A percentile compares a stretch with the other conserved stretches of the same genome.
phyloP scores from a whole-genome alignment of 1,140 invertebrate genomes.

The Drosophila quadrilineata region DNA sequence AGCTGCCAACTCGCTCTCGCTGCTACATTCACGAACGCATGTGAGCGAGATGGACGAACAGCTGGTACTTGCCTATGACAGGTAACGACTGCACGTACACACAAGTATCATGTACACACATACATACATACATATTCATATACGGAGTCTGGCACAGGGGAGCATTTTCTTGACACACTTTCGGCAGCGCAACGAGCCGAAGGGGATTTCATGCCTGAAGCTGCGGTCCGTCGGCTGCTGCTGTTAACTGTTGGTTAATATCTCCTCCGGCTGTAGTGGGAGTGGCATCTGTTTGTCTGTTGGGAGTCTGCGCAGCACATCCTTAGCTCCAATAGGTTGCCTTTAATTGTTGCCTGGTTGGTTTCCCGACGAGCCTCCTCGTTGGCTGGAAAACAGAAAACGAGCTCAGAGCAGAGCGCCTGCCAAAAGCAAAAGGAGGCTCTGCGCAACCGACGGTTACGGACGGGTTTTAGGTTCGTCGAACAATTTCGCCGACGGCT shows the following conservation, averaged over 20 bases:
- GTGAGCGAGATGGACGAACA: conserved; percentile 28
- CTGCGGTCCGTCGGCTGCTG: conserved; percentile 17
- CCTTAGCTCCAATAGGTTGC: conserved; percentile 68
- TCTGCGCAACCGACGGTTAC: neutral
- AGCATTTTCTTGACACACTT: conserved; percentile 64
- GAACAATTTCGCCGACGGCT: conserved; percentile 42
- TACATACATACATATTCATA: too few relatives aligned
- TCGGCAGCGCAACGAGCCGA: conserved; percentile 4
- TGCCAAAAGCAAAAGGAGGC: neutral
- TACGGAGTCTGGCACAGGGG: neutral
- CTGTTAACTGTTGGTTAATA: conserved; percentile 70
- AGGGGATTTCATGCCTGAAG: neutral
- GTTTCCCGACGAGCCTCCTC: conserved; percentile 53
- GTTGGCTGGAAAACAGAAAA: conserved; percentile 40
- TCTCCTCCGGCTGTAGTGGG: conserved; percentile 39
- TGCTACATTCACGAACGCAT: neutral
- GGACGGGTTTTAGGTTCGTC: neutral
- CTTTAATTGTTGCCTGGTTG: conserved; percentile 65
- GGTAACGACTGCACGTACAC: conserved; percentile 44
- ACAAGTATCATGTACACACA: too few relatives aligned
- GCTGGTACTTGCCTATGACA: conserved; percentile 44
- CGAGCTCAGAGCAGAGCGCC: neutral
- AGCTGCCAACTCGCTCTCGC: conserved; percentile 32
- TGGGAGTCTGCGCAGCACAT: conserved; percentile 67
- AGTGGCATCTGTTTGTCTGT: conserved; percentile 39